phyloP scores from a whole-genome alignment of 1,140 invertebrate genomes.

The Parasteatoda tepidariorum region DNA sequence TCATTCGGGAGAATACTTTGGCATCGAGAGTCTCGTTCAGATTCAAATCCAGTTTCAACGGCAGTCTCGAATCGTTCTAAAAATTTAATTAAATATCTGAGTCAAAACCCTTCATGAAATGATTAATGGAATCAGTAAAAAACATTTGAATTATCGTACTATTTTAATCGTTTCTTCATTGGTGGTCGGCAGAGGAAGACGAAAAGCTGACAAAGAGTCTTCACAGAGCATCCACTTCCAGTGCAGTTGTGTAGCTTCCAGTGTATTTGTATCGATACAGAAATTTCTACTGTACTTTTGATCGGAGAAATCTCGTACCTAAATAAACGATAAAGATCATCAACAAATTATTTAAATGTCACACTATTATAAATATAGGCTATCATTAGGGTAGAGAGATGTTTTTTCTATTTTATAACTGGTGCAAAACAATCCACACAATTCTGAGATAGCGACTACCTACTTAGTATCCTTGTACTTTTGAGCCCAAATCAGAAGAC shows the following conservation, averaged over 20 bases:
- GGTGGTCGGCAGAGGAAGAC: neutral
- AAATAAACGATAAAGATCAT: neutral
- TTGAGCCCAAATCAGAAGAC: too few relatives aligned
- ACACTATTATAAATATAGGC: neutral
- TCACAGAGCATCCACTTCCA: slow-evolving; percentile 32
- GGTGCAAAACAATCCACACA: too few relatives aligned
- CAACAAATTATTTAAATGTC: neutral
- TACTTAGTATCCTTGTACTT: too few relatives aligned
- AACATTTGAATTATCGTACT: neutral
- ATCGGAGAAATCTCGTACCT: slow-evolving; percentile 8
- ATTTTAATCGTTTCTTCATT: neutral
- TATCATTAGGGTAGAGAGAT: too few relatives aligned
- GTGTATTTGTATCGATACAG: neutral
- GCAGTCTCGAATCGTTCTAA: neutral
- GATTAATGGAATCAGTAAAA: neutral
- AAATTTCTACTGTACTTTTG: neutral
- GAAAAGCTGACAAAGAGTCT: neutral
- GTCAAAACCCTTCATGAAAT: neutral
- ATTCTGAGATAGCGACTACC: too few relatives aligned
- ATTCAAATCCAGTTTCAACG: neutral
- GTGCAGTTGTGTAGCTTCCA: slow-evolving; percentile 14
- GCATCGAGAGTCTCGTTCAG: neutral
- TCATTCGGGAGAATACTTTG: slow-evolving; percentile 3
- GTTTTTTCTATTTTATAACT: too few relatives aligned
- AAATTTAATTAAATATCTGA: neutral